Percentiles rank a stretch among this genome's conserved stretches.
phyloP scores from a whole-genome alignment of 2,888 invertebrate species.

The Mycalesis mineus region DNA sequence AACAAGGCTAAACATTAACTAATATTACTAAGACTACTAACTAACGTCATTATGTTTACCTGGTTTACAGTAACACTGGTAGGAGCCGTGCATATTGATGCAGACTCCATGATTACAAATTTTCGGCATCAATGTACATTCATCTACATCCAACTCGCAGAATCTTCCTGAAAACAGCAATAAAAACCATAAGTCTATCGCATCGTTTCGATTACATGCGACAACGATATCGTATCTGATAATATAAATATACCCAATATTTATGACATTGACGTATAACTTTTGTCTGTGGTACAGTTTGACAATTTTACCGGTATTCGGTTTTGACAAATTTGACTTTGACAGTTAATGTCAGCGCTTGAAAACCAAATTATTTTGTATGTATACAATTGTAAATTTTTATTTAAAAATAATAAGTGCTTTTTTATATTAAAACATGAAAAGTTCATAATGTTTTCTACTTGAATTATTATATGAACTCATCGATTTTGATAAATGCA shows the following conservation, averaged over 20 bases:
- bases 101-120: constrained; percentile 91
- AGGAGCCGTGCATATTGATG: constrained; percentile 84
- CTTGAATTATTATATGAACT: background rate
- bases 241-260: background rate
- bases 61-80: constrained; percentile 91
- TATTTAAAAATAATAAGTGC: background rate
- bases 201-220: background rate
- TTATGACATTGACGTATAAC: background rate
- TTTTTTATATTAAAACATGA: background rate
- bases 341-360: background rate
- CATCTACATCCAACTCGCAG: constrained; percentile 84
- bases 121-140: constrained; percentile 80
- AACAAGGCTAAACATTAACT: too few relatives aligned
- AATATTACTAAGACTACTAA: too few relatives aligned
- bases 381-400: background rate
- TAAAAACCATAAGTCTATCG: background rate
- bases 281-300: background rate
- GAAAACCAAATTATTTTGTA: too few relatives aligned
- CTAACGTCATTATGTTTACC: constrained; percentile 51
- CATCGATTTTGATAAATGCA: background rate
- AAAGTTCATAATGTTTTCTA: background rate
- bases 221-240: background rate
- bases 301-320: too few relatives aligned
- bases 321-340: too few relatives aligned
- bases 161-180: constrained; percentile 61